Percentiles rank a stretch among this genome's conserved stretches.
phyloP scores from a whole-genome alignment of 2,888 invertebrate species.

The Suillia variegata region DNA sequence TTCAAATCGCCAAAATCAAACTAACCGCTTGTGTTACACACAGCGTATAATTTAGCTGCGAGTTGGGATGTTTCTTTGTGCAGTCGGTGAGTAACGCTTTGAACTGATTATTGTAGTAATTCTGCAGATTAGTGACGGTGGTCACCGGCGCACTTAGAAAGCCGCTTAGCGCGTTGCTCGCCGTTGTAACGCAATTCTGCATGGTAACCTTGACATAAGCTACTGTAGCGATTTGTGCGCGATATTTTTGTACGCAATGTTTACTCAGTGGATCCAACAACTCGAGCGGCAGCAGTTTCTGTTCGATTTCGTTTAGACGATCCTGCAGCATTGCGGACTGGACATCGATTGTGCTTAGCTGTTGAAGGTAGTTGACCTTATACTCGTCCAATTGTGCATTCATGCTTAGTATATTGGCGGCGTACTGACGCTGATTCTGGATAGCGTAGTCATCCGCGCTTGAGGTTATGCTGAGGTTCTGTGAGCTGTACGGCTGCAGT shows the following conservation, averaged over 20 bases:
- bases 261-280: conserved; percentile 22
- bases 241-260: conserved; percentile 31
- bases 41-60: conserved; percentile 23
- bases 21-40: conserved; percentile 30
- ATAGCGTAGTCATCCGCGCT: conserved; percentile 22
- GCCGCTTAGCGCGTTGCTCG: conserved; percentile 7
- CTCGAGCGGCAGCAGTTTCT: conserved; percentile 27
- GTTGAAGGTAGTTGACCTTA: conserved; percentile 8
- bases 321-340: conserved; percentile 16
- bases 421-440: conserved; percentile 28
- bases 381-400: conserved; percentile 18
- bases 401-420: conserved; percentile 21
- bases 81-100: conserved; percentile 17
- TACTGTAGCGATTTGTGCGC: conserved; percentile 19
- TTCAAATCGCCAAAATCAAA: too few species aligned
- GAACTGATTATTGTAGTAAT: conserved; percentile 25
- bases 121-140: conserved; percentile 17
- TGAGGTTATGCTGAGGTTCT: neutral
- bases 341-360: conserved; percentile 14
- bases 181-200: conserved; percentile 20
- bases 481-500: neutral
- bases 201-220: conserved; percentile 14
- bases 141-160: neutral
- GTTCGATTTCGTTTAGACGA: conserved; percentile 19
- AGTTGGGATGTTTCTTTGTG: conserved; percentile 6